phyloP scores from a whole-genome alignment of 1,140 invertebrate species.

The Aphidius gifuensis region DNA sequence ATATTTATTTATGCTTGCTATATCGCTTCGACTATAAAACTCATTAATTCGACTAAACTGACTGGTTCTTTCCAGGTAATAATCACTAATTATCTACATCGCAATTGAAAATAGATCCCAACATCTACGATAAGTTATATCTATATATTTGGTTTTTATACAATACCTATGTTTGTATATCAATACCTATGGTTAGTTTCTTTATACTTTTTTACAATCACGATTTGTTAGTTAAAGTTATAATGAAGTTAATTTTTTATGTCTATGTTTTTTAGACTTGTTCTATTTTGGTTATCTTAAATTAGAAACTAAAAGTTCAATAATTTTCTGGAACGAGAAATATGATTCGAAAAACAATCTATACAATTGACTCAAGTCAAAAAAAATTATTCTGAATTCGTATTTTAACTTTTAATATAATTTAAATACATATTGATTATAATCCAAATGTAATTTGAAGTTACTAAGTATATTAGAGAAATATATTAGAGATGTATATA shows the following conservation, averaged over 20 bases:
- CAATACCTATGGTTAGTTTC: slow-evolving; percentile 47
- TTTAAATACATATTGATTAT: too few species aligned
- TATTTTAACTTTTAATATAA: too few species aligned
- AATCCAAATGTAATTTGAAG: too few species aligned
- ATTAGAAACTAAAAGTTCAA: slow-evolving; percentile 45
- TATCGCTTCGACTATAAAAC: slow-evolving; percentile 48
- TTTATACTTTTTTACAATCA: slow-evolving; percentile 49
- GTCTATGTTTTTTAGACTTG: slow-evolving; percentile 21
- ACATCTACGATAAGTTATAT: slow-evolving; percentile 54
- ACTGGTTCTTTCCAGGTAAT: slow-evolving; percentile 39
- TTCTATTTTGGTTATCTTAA: slow-evolving; percentile 52
- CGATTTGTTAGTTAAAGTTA: slow-evolving; percentile 46
- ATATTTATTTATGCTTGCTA: slow-evolving; percentile 34
- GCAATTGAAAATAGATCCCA: slow-evolving; percentile 43
- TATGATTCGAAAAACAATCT: slow-evolving; percentile 6
- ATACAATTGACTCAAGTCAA: too few species aligned
- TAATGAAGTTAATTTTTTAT: slow-evolving; percentile 44
- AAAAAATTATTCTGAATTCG: too few species aligned
- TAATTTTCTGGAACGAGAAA: slow-evolving; percentile 34
- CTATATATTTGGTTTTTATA: slow-evolving; percentile 27
- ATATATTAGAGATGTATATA: too few species aligned
- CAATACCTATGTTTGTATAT: slow-evolving; percentile 35
- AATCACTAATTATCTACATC: slow-evolving; percentile 36
- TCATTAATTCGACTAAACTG: slow-evolving; percentile 33
- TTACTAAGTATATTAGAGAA: too few species aligned